These are phyloP conservation scores for Selenia dentaria DNA, from an alignment of 2,888 invertebrate species.

Conservation along the genomic window DNA sequence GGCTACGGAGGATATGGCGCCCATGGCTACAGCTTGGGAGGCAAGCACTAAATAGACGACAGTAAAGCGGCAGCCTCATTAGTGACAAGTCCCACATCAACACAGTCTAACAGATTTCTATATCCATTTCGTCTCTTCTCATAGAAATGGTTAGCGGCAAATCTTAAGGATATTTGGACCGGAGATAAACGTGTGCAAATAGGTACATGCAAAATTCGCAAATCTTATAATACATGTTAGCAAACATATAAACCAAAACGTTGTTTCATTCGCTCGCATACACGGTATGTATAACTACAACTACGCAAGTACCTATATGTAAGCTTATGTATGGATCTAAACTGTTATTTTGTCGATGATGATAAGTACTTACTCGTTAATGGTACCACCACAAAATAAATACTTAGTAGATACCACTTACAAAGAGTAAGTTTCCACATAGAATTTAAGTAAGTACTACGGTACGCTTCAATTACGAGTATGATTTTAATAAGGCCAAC, in stretches of 20 bases:
- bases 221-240: constrained; percentile 52
- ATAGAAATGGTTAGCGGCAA: constrained; percentile 75
- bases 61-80: constrained; percentile 22
- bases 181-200: constrained; percentile 54
- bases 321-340: too few species aligned
- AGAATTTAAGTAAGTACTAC: too few species aligned
- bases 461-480: too few species aligned
- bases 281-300: too few species aligned
- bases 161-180: constrained; percentile 56
- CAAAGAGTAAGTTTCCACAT: too few species aligned
- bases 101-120: constrained; percentile 61
- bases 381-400: too few species aligned
- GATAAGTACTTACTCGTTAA: too few species aligned
- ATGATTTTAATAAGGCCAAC: too few species aligned
- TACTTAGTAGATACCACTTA: too few species aligned
- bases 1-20: constrained; percentile 35
- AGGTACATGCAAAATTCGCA: constrained; percentile 43
- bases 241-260: constrained; percentile 33
- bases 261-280: constrained; percentile 15
- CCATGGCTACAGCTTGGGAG: constrained; percentile 25
- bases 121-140: constrained; percentile 64
- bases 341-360: too few species aligned
- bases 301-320: too few species aligned
- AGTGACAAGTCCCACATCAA: constrained; percentile 42
- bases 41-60: constrained; percentile 37